Conservation (phyloP, 2,797 vertebrate genomes). For the Falco berigora region DNA sequence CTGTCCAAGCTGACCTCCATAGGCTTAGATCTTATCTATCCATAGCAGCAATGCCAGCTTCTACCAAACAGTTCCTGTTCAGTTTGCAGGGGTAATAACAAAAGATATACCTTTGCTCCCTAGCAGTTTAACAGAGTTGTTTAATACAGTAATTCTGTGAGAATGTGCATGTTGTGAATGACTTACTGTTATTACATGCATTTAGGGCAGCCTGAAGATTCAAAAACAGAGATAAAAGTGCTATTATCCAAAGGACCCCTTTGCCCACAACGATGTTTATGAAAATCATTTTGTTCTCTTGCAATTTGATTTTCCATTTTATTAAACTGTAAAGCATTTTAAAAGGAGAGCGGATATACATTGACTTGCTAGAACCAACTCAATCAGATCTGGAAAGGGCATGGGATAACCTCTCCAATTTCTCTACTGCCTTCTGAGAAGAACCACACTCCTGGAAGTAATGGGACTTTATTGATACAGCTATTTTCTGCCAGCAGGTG, state of each 20-base stretch:
- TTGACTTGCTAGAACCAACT: neutral
- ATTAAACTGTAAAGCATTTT: conserved; percentile 12
- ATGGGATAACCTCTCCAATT: neutral
- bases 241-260: conserved; percentile 64
- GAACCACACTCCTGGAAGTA: neutral
- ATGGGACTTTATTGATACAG: neutral
- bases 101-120: neutral
- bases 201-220: conserved; percentile 64
- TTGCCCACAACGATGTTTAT: conserved; percentile 54
- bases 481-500: neutral
- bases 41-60: neutral
- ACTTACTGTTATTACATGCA: conserved; percentile 38
- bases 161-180: conserved; percentile 61
- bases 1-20: neutral
- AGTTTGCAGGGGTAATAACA: conserved; percentile 2
- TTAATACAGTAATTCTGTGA: conserved; percentile 68
- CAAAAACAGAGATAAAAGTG: conserved; percentile 72
- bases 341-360: neutral
- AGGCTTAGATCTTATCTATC: neutral
- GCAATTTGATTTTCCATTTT: conserved; percentile 50
- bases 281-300: conserved; percentile 65
- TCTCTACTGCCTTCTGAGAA: neutral
- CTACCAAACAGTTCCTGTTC: neutral
- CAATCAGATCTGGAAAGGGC: neutral
- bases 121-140: conserved; percentile 45